A percentile compares a stretch with the other conserved stretches of the same genome.
These are phyloP conservation scores for Hypocryptadius cinnamomeus DNA, from an alignment of 2,113 vertebrate genomes.

Conservation along the genomic window DNA sequence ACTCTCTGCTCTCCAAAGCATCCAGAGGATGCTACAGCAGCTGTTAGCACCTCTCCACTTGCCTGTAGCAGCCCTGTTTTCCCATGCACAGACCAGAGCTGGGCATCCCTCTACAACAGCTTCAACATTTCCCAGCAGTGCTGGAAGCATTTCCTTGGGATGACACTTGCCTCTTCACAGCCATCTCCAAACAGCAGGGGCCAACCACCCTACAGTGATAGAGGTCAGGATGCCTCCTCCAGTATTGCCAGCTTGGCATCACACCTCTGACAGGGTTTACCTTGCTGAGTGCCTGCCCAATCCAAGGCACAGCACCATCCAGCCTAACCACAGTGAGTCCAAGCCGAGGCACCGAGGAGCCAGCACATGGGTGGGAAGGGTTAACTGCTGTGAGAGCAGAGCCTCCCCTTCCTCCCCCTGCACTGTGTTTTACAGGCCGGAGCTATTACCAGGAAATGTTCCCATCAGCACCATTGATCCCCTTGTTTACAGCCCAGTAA, in stretches of 20 bases:
- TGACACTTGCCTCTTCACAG: background rate
- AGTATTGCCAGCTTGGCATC: background rate
- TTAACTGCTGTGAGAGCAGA: conserved; percentile 11
- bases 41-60: background rate
- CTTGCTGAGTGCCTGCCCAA: background rate
- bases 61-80: background rate
- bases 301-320: background rate
- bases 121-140: background rate
- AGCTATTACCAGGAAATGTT: conserved; percentile 65
- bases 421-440: conserved; percentile 26
- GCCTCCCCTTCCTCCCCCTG: conserved; percentile 16
- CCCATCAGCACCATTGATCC: conserved; percentile 66
- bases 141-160: background rate
- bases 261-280: background rate
- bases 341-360: background rate
- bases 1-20: background rate
- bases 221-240: background rate
- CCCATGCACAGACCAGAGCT: background rate
- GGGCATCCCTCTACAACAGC: background rate
- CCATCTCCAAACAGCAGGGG: background rate
- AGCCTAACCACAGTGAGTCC: background rate
- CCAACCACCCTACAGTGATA: background rate
- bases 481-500: conserved; percentile 58
- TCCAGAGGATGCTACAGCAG: background rate
- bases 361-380: background rate